These are phyloP conservation scores for Dastarcus helophoroides DNA, from an alignment of 2,888 invertebrate genomes.

Conservation along the genomic window DNA sequence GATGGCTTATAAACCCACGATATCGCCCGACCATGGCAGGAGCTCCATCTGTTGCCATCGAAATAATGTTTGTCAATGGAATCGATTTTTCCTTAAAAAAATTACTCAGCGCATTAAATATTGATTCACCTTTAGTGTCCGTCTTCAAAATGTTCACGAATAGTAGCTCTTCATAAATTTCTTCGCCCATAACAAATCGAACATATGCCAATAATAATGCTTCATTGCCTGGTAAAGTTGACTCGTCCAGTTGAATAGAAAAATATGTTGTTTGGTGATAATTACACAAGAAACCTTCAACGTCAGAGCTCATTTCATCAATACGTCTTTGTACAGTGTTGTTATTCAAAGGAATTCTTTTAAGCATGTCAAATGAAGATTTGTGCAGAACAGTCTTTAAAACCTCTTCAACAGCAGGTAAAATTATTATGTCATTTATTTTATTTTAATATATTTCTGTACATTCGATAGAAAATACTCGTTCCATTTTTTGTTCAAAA, in stretches of 20 bases:
- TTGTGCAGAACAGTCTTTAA: constrained; percentile 26
- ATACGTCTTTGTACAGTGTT: constrained; percentile 14
- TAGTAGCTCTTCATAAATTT: constrained; percentile 26
- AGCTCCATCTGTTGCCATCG: constrained; percentile 25
- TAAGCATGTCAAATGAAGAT: constrained; percentile 21
- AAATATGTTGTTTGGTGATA: constrained; percentile 24
- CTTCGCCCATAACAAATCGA: constrained; percentile 35
- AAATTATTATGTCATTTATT: too few relatives aligned
- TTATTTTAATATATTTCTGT: too few relatives aligned
- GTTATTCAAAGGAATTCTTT: constrained; percentile 20
- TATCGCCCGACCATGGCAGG: constrained; percentile 25
- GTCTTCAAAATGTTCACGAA: constrained; percentile 28
- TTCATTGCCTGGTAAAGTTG: constrained; percentile 27
- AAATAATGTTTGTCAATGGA: constrained; percentile 22
- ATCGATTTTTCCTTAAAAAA: constrained; percentile 16
- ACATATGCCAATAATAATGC: constrained; percentile 26
- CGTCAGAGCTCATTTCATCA: constrained; percentile 23
- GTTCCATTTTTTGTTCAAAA: too few relatives aligned
- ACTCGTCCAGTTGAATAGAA: constrained; percentile 31
- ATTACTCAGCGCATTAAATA: constrained; percentile 16
- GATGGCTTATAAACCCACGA: constrained; percentile 26
- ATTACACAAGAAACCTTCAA: constrained; percentile 26
- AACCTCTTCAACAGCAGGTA: too few relatives aligned
- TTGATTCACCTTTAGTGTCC: constrained; percentile 29
- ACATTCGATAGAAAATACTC: too few relatives aligned